Base-by-base conservation (phyloP, 2,888 invertebrate species). In the Stenurella melanura region DNA sequence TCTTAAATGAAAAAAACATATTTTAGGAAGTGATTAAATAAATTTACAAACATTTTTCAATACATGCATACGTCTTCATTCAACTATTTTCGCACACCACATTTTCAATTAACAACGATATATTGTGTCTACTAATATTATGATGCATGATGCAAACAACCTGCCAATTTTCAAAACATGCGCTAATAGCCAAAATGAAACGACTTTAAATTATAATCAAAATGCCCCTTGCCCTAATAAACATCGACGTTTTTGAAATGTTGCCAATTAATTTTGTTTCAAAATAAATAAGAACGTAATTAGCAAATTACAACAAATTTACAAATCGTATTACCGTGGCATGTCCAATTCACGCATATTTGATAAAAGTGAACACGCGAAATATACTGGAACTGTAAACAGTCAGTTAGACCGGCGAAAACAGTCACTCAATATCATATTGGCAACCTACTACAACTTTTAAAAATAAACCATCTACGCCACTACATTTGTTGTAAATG, bases 391-490 rank as follows among this genome's bases (percentile, higher is more conserved):
- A 50, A 50, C n/a, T n/a, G 42, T 50, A n/a, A 50, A 50, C 50
- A 50, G 15, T n/a, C 5, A n/a, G 50, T 50, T 50, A 15, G n/a
- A n/a, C 50, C 12, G 50, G n/a, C n/a, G 11, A 42, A 42, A 42
- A 42, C 42, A 42, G 50, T n/a, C 15, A 50, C 50, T 50, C 50
- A n/a, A 50, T 50, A 15, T 42, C 12, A 42, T 50, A 50, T 50
- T 50, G 50, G 50, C 50, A 50, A 50, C n/a, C 50, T 50, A 15
- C 50, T 50, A n/a, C 50, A n/a, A 50, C 50, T 50, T 50, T 50
- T 50, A 50, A 50, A 50, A 50, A 50, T 50, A 50, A 50, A 50
- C 15, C 50, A 5, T 50, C 50, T 50, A 50, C 50, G 50, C 50
- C 50, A 50, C n/a, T n/a, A 50, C 50, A 50, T 50, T 50, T 50